A percentile compares a stretch with the other conserved stretches of the same genome.
These are phyloP conservation scores for Rhimphoctona megacephalus DNA, from an alignment of 2,888 invertebrate genomes.

Conservation along the genomic window DNA sequence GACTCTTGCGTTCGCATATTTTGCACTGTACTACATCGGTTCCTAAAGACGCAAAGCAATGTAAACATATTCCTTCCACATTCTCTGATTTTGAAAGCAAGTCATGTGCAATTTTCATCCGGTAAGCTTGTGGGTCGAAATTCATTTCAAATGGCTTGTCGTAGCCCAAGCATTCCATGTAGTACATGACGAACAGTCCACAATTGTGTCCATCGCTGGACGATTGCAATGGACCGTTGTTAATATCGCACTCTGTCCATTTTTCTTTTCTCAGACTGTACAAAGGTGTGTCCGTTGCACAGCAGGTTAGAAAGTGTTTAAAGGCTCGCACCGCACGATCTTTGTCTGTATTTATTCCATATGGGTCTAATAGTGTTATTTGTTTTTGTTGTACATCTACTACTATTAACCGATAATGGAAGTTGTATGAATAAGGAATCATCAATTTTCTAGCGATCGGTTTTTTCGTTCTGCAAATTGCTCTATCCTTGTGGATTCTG, in stretches of 20 bases:
- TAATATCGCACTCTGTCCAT: neutral
- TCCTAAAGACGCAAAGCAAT: slow-evolving; percentile 5
- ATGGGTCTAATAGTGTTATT: neutral
- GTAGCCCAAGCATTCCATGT: slow-evolving; percentile 51
- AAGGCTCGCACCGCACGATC: slow-evolving; percentile 23
- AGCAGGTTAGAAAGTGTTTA: slow-evolving; percentile 29
- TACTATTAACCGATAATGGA: neutral
- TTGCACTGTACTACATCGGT: neutral
- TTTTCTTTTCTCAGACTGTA: slow-evolving; percentile 6
- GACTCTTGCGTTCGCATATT: too few species aligned
- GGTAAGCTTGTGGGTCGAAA: slow-evolving; percentile 35
- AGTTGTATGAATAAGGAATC: slow-evolving; percentile 8
- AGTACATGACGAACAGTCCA: slow-evolving; percentile 52
- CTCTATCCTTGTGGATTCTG: neutral
- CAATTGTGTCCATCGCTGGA: slow-evolving; percentile 38
- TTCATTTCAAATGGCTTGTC: neutral
- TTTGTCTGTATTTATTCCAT: neutral
- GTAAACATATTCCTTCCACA: slow-evolving; percentile 39
- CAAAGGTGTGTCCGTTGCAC: slow-evolving; percentile 5
- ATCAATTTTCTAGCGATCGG: slow-evolving; percentile 1
- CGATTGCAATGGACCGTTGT: slow-evolving; percentile 35
- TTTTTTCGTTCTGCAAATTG: neutral
- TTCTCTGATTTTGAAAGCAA: slow-evolving; percentile 39
- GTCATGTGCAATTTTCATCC: slow-evolving; percentile 17
- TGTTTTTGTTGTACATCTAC: neutral